These are phyloP conservation scores for Hystrix brachyura DNA, from an alignment of 2,113 vertebrate genomes.

Conservation along the genomic window DNA sequence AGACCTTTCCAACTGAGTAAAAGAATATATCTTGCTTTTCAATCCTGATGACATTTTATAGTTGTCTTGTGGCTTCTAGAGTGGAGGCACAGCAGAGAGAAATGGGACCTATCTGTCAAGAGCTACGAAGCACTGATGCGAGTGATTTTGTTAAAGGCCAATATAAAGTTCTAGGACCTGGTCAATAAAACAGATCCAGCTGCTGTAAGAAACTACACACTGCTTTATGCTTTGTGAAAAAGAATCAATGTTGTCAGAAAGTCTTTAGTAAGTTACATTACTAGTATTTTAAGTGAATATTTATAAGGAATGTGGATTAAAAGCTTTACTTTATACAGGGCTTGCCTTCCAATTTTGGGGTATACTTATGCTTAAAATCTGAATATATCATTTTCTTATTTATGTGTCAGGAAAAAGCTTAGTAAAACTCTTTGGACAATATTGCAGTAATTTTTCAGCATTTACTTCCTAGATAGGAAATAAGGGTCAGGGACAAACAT, in stretches of 20 bases:
- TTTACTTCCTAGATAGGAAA: background rate
- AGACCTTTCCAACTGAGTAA: conserved; percentile 58
- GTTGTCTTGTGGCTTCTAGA: conserved; percentile 67
- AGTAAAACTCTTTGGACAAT: background rate
- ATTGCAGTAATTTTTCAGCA: conserved; percentile 17
- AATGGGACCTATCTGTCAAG: conserved; percentile 66
- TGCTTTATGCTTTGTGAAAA: conserved; percentile 35
- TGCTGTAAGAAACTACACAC: conserved; percentile 30
- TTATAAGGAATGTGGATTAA: background rate
- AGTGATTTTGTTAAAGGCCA: conserved; percentile 57
- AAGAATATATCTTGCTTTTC: conserved; percentile 62
- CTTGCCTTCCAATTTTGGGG: background rate
- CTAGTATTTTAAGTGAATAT: background rate
- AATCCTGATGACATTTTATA: conserved; percentile 73
- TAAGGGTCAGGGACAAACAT: background rate
- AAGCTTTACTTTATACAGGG: background rate
- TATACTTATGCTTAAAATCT: background rate
- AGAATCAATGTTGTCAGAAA: conserved; percentile 21
- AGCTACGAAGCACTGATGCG: conserved; percentile 47
- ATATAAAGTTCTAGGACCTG: conserved; percentile 68
- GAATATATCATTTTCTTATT: background rate
- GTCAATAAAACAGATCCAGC: conserved; percentile 67
- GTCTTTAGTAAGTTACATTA: conserved; percentile 34
- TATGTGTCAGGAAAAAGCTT: background rate
- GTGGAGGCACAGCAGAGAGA: background rate